These are phyloP conservation scores for Tapirus indicus DNA, from an alignment of 2,797 vertebrate species.

Conservation along the genomic window DNA sequence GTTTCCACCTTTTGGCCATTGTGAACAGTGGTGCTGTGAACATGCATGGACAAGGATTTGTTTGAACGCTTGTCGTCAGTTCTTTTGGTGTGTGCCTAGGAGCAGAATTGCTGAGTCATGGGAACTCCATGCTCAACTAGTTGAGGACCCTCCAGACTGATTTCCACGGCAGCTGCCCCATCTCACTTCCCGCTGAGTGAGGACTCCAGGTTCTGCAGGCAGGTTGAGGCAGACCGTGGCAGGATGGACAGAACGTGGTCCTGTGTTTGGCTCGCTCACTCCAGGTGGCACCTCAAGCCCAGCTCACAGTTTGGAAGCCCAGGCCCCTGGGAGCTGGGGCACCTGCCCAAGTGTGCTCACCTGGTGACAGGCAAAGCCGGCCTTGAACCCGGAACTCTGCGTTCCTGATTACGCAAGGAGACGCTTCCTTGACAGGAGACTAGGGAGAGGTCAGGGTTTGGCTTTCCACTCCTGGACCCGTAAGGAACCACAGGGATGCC, in stretches of 20 bases:
- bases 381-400: background rate
- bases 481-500: background rate
- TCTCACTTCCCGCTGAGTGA: background rate
- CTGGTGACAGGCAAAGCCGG: background rate
- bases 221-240: background rate
- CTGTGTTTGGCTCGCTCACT: background rate
- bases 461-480: background rate
- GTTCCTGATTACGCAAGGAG: background rate
- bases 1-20: background rate
- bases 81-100: background rate
- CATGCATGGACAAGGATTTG: background rate
- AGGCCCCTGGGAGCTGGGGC: background rate
- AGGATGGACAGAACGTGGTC: background rate
- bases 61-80: background rate
- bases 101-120: background rate
- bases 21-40: background rate
- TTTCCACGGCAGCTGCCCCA: fast-evolving
- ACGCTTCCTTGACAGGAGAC: background rate
- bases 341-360: background rate
- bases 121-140: background rate
- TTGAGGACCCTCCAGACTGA: background rate
- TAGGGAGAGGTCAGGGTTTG: background rate
- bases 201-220: background rate
- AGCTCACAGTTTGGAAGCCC: background rate
- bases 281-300: background rate